Conservation (phyloP, 2,797 vertebrate species). For the Helicolenus hilgendorfi region DNA sequence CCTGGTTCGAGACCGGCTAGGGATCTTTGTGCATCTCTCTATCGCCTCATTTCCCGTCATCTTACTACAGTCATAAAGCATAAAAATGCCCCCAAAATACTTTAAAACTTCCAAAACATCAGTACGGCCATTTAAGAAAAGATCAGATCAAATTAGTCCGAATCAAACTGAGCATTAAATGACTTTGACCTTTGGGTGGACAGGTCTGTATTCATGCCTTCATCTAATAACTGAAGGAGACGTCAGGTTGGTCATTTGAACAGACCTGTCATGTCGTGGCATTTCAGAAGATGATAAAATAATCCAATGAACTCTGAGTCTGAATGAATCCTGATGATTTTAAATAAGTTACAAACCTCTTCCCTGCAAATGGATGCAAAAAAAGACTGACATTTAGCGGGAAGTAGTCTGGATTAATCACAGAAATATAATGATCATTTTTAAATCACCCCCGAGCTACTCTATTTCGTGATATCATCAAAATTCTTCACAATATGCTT, state of each 20-base stretch:
- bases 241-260: slow-evolving; percentile 24
- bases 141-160: slow-evolving; percentile 16
- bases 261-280: not conserved
- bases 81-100: not conserved
- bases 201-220: slow-evolving; percentile 1
- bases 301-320: not conserved
- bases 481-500: slow-evolving; percentile 40
- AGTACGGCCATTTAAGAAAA: not conserved
- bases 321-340: not conserved
- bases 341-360: slow-evolving; percentile 2
- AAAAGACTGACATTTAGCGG: not conserved
- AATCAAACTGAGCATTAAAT: slow-evolving; percentile 25
- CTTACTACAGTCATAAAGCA: not conserved
- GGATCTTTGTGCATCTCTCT: not conserved
- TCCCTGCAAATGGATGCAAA: not conserved
- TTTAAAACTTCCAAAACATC: not conserved
- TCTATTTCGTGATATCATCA: not conserved
- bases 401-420: not conserved
- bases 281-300: slow-evolving; percentile 44
- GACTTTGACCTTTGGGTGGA: slow-evolving; percentile 31
- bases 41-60: not conserved
- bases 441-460: not conserved
- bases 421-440: not conserved
- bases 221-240: slow-evolving; percentile 13
- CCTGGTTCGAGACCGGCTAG: not conserved